Evolutionary conservation across 1,140 invertebrate genomes (phyloP).

Genomic region (Lepidurus apus): DNA sequence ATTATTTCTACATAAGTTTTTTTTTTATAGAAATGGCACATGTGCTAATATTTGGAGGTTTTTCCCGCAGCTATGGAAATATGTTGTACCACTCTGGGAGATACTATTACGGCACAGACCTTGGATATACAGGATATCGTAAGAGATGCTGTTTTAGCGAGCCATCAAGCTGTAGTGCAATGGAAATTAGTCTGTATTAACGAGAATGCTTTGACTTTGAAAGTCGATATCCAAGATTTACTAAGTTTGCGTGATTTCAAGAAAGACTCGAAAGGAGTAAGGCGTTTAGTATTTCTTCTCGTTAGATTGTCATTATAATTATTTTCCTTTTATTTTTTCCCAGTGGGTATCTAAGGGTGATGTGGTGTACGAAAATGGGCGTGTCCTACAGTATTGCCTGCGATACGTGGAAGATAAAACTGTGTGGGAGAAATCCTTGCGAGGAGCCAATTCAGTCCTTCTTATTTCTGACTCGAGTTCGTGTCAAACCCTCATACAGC

Average conservation of each 20-base stretch:
- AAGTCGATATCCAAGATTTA: slow-evolving; percentile 16
- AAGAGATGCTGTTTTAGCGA: neutral
- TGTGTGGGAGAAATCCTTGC: neutral
- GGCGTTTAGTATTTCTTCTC: neutral
- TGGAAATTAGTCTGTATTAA: neutral
- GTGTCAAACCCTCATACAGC: neutral
- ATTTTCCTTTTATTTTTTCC: neutral
- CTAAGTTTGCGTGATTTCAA: neutral
- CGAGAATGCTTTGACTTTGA: neutral
- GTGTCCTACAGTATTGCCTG: neutral
- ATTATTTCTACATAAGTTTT: neutral
- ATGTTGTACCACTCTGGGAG: neutral
- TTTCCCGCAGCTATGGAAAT: neutral
- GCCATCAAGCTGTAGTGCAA: neutral
- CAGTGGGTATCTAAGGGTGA: neutral
- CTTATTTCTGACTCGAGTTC: neutral
- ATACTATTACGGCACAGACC: neutral
- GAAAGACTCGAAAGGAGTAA: slow-evolving; percentile 1
- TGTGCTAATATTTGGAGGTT: neutral
- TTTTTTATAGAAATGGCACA: neutral
- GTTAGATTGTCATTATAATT: neutral
- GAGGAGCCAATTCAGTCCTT: neutral
- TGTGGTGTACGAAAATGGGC: neutral
- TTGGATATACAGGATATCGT: neutral
- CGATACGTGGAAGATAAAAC: neutral